Evolutionary conservation across 2,797 vertebrate species (phyloP).

Genomic region (Siniperca obscura): DNA sequence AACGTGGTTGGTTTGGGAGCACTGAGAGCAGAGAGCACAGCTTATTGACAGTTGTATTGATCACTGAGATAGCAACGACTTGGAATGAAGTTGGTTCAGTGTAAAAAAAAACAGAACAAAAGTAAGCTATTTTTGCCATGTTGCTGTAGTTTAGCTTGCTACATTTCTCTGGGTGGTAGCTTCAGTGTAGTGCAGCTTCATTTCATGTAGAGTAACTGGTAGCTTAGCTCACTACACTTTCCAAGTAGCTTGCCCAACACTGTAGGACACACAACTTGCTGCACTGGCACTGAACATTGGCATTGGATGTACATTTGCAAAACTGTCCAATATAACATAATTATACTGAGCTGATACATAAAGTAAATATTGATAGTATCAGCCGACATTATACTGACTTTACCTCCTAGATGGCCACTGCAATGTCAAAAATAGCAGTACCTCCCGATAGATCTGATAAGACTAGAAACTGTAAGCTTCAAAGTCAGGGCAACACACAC

Average conservation of each 20-base stretch:
- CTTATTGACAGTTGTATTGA: no score
- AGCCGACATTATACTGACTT: not conserved
- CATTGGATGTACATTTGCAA: not conserved
- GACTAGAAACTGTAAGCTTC: constrained; percentile 40
- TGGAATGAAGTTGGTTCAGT: no score
- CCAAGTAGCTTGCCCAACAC: no score
- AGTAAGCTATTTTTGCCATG: no score
- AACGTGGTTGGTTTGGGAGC: no score
- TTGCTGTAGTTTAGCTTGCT: not conserved
- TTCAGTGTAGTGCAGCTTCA: no score
- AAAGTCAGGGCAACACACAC: constrained; percentile 41
- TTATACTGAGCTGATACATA: not conserved
- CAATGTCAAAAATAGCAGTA: constrained; percentile 18
- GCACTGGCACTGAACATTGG: not conserved
- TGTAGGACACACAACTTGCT: not conserved
- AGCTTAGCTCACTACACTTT: no score
- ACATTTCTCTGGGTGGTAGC: no score
- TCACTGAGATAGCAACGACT: no score
- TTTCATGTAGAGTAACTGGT: no score
- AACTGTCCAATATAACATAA: not conserved
- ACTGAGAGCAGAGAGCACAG: no score
- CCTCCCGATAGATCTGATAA: constrained; percentile 41
- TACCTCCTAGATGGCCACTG: not conserved
- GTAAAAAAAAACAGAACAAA: no score
- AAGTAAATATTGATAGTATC: constrained; percentile 1